Evolutionary conservation across 2,797 vertebrate species (phyloP), one percentile per base, ranked within the genome.

Genomic region (Taenioides sp.): DNA sequence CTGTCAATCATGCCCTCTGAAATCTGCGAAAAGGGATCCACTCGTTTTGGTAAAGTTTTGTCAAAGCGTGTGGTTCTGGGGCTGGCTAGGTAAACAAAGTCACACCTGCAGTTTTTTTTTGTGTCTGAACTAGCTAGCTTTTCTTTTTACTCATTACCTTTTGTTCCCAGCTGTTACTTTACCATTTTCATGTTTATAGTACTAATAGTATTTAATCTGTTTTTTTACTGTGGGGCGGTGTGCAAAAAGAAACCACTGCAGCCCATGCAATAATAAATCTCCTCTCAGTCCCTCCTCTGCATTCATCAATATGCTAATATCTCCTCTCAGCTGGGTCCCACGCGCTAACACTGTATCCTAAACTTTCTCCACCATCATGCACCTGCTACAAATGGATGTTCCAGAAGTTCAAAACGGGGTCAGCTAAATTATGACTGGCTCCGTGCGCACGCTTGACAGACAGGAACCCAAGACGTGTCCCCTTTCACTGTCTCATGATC

Each of bases 281-380:
- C 55, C 71, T 85, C 77, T 76, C 81, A 82, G 77, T 40, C 69
- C 69, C 47, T 69, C 73, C 67, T 80, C 71, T 70, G 65, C 60
- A 67, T 34, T 67, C 61, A 68, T 60, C 5, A 73, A 67, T 43
- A n/a, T 25, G 70, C 50, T 58, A 60, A 77, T 70, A 28, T 47
- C 71, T 31, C 22, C 52, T 55, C 65, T 74, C 68, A 70, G 74
- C 70, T 75, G 60, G 34, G 7, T 4, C 6, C n/a, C 54, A 66
- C 71, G 58, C 52, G 55, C 49, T n/a, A 55, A 64, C 22, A 49
- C 58, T n/a, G 18, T 2, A 60, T 50, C 64, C n/a, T 18, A 54
- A 27, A 49, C 65, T 25, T 49, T 25, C n/a, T 59, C 31, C 65
- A 12, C 37, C 37, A n/a, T 0, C 6, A 22, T 37, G 37, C 54